These are phyloP conservation scores for Sebastes taczanowskii DNA, from an alignment of 2,797 vertebrate genomes.

Conservation along the genomic window DNA sequence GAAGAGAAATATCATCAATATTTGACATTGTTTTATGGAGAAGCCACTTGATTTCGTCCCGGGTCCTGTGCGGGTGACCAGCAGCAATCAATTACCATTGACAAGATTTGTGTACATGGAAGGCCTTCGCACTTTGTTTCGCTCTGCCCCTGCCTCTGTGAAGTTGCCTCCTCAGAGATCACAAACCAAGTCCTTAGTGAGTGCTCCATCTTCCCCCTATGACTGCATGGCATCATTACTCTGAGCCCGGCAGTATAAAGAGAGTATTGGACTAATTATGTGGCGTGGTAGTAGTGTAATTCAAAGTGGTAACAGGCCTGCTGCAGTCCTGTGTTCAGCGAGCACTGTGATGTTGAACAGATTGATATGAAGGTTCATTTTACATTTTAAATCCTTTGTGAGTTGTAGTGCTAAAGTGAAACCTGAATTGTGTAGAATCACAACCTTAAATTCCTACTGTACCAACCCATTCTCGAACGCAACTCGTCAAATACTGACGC, in stretches of 20 bases:
- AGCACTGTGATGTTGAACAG: not conserved
- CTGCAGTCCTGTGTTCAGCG: not conserved
- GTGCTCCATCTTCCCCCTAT: conserved; percentile 64
- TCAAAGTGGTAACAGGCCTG: conserved; percentile 16
- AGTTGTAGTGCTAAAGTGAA: not conserved
- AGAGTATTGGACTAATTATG: conserved; percentile 57
- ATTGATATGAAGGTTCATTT: not conserved
- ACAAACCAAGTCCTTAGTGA: conserved; percentile 64
- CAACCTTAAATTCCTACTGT: not conserved
- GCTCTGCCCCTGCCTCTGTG: conserved; percentile 59
- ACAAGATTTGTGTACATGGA: conserved; percentile 83
- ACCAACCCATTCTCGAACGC: too few species aligned
- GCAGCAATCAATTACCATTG: conserved; percentile 83
- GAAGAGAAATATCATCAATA: conserved; percentile 88
- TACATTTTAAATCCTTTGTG: not conserved
- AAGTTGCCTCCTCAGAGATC: conserved; percentile 76
- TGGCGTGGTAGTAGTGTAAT: conserved; percentile 6
- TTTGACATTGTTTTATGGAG: conserved; percentile 88
- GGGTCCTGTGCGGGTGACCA: conserved; percentile 82
- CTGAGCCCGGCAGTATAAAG: conserved; percentile 23
- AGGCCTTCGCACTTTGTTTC: conserved; percentile 76
- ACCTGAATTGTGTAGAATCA: not conserved
- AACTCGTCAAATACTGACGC: too few species aligned
- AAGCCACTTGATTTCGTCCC: conserved; percentile 85
- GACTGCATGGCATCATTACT: conserved; percentile 59